Base-by-base conservation (phyloP, 2,888 invertebrate species). In the Netelia fuscicornis region DNA sequence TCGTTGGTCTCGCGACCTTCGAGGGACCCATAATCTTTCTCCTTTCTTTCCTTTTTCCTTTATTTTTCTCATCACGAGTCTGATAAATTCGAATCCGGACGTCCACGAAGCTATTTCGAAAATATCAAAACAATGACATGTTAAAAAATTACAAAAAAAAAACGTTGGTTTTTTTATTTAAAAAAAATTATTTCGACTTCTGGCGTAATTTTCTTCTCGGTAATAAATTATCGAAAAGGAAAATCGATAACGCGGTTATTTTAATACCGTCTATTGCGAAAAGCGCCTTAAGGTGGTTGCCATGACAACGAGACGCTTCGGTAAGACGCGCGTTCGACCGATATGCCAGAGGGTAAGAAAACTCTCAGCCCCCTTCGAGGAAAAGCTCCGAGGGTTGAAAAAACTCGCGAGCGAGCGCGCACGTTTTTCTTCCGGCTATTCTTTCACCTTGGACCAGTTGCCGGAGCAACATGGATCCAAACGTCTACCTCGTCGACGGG, bases 231-330 rank as follows among this genome's bases (percentile, higher is more conserved):
- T 67, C 11, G 37, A 48, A 44, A 70, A 37, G 2, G 54, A 37
- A 64, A 64, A 64, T 56, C 25, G 20, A 65, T 79, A 13, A 13
- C 13, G 48, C 13, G 48, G 48, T 13, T 48, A 48, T 2, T 48
- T 13, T 48, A 13, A 13, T 10, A 48, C 6, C 30, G 30, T 87
- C 89, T 90, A 89, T 90, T 90, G 80, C 44, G 89, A 89, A 91
- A 92, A 91, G 90, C 90, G 89, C 90, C 90, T 91, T 90, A 90
- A 78, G 80, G 71, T 84, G 86, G 91, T 90, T 91, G 90, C 90
- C 90, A 89, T 89, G 90, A 86, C 86, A 86, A 90, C 58, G 62
- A 23, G 42, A 62, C 56, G 23, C 13, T 13, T 44, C 70, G 20
- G 62, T 20, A 52, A 60, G 64, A 30, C 62, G 60, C 70, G 44